Percentiles rank a stretch among this genome's conserved stretches.
phyloP scores from a whole-genome alignment of 1,140 invertebrate genomes.

The Drosophila obscura region DNA sequence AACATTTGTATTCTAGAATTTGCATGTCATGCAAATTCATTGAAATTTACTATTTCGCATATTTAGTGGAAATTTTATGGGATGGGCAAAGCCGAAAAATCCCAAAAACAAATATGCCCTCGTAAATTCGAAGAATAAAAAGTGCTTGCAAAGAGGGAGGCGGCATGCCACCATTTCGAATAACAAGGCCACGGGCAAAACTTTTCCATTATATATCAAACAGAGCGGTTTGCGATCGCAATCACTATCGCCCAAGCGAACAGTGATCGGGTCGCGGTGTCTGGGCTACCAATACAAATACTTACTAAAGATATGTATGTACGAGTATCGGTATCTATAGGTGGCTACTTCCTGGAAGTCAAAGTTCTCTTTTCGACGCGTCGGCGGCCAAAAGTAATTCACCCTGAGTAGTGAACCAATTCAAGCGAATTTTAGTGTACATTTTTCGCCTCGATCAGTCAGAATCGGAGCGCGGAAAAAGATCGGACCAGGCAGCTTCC shows the following conservation, averaged over 20 bases:
- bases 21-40: conserved; percentile 59
- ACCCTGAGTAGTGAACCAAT: conserved; percentile 38
- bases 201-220: conserved; percentile 67
- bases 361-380: conserved; percentile 30
- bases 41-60: conserved; percentile 51
- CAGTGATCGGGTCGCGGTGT: conserved; percentile 4
- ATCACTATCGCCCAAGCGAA: conserved; percentile 20
- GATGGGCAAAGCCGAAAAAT: conserved; percentile 38
- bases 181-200: conserved; percentile 40
- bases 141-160: conserved; percentile 7
- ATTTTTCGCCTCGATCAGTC: conserved; percentile 33
- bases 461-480: conserved; percentile 21
- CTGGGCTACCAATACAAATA: not conserved
- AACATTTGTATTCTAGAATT: conserved; percentile 18
- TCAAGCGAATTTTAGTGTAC: conserved; percentile 56
- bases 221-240: conserved; percentile 15
- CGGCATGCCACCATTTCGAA: not conserved
- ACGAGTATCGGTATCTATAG: conserved; percentile 8
- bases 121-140: conserved; percentile 47
- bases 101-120: conserved; percentile 39
- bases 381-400: conserved; percentile 5
- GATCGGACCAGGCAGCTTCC: conserved; percentile 55
- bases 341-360: conserved; percentile 63
- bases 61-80: conserved; percentile 49
- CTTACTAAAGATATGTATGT: not conserved